Evolutionary conservation across 2,888 invertebrate genomes (phyloP).

Genomic region (Phalera bucephala): DNA sequence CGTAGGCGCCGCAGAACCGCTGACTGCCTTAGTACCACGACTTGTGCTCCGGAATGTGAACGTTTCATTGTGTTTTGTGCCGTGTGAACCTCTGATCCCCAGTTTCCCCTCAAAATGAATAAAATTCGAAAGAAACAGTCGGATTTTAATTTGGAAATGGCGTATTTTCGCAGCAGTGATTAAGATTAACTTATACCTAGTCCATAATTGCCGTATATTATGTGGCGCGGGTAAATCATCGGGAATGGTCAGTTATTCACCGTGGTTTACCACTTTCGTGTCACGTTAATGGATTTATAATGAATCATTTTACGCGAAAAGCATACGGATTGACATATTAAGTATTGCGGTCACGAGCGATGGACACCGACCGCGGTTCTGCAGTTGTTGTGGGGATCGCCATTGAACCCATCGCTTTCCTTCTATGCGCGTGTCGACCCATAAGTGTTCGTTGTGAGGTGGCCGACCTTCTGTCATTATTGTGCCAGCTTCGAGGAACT

Average conservation of each 20-base stretch:
- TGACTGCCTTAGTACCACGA: conserved; percentile 4
- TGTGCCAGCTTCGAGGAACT: background rate
- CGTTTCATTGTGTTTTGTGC: background rate
- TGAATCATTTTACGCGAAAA: conserved; percentile 17
- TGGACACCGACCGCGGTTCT: conserved; percentile 14
- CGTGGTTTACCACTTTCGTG: conserved; percentile 14
- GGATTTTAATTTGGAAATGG: background rate
- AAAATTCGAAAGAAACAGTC: background rate
- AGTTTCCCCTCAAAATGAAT: conserved; percentile 3
- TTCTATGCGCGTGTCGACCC: conserved; percentile 1
- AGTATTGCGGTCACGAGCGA: conserved; percentile 34
- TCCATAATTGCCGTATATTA: background rate
- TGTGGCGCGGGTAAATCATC: background rate
- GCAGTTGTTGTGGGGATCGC: background rate
- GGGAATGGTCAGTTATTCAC: conserved; percentile 9
- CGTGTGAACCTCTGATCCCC: conserved; percentile 4
- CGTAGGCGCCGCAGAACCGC: conserved; percentile 2
- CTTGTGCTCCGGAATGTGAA: conserved; percentile 5
- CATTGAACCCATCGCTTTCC: conserved; percentile 9
- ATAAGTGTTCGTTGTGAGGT: background rate
- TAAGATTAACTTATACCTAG: background rate
- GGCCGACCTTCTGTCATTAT: background rate
- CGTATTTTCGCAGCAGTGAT: background rate
- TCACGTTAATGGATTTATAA: conserved; percentile 21
- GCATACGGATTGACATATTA: conserved; percentile 27